These are phyloP conservation scores for Strix uralensis DNA, from an alignment of 2,113 vertebrate genomes.

Conservation along the genomic window DNA sequence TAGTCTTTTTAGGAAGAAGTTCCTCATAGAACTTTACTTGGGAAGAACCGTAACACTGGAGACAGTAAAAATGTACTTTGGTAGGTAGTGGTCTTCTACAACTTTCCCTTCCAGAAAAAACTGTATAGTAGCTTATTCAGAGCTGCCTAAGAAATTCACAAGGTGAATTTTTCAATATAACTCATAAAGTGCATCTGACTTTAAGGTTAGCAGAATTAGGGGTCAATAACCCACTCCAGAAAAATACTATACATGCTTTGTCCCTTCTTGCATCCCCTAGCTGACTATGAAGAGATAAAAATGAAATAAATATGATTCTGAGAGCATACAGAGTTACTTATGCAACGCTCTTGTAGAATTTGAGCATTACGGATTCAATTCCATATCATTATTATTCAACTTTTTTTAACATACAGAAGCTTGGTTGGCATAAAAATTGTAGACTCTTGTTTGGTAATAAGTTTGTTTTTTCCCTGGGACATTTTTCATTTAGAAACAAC, in stretches of 20 bases:
- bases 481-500: background rate
- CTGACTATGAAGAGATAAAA: background rate
- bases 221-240: background rate
- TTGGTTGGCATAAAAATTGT: background rate
- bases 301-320: background rate
- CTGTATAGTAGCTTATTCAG: background rate
- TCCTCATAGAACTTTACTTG: background rate
- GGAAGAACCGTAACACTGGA: background rate
- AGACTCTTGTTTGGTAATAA: background rate
- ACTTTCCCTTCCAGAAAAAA: background rate
- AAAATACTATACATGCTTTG: background rate
- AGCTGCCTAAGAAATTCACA: background rate
- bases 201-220: background rate
- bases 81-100: background rate
- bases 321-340: background rate
- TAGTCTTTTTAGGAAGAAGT: background rate
- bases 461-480: rapidly evolving
- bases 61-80: background rate
- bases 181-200: background rate
- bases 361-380: background rate
- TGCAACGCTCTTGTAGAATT: background rate
- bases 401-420: background rate
- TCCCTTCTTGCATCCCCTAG: background rate
- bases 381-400: background rate
- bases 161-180: background rate